Evolutionary conservation across 2,113 vertebrate species (phyloP).

Genomic region (Gymnarchus niloticus): DNA sequence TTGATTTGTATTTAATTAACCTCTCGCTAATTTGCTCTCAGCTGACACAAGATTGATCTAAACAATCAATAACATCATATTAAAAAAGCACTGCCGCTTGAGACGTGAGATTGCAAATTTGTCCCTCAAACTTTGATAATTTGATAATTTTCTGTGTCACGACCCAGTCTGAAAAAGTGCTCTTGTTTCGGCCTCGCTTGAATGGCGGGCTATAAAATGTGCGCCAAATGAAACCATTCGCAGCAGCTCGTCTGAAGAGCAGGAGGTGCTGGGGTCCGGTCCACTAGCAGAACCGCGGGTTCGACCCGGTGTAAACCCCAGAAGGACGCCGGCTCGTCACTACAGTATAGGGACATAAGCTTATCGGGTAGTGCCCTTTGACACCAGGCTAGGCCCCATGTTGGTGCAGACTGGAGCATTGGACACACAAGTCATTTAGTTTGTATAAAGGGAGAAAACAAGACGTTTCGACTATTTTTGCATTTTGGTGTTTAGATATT

Average conservation of each 20-base stretch:
- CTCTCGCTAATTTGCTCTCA: slow-evolving; percentile 51
- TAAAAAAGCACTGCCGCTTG: slow-evolving; percentile 45
- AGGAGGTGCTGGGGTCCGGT: not conserved
- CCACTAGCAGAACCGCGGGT: not conserved
- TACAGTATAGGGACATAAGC: no score
- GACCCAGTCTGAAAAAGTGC: slow-evolving; percentile 29
- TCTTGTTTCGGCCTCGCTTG: slow-evolving; percentile 29
- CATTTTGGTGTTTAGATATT: not conserved
- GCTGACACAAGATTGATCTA: slow-evolving; percentile 55
- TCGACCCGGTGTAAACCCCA: no score
- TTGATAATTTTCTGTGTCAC: slow-evolving; percentile 41
- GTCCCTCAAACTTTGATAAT: slow-evolving; percentile 34
- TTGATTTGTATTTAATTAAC: slow-evolving; percentile 58
- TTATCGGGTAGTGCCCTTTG: not conserved
- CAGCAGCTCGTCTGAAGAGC: slow-evolving; percentile 19
- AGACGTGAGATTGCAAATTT: slow-evolving; percentile 44
- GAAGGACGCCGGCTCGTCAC: no score
- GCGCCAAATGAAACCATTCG: slow-evolving; percentile 24
- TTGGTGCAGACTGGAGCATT: not conserved
- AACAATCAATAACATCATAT: slow-evolving; percentile 49
- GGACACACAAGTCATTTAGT: not conserved
- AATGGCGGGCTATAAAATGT: slow-evolving; percentile 23
- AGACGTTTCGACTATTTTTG: not conserved
- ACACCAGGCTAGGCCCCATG: not conserved
- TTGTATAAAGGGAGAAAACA: not conserved